Evolutionary conservation across 2,888 invertebrate species (phyloP).

Genomic region (Octonoba sinensis): DNA sequence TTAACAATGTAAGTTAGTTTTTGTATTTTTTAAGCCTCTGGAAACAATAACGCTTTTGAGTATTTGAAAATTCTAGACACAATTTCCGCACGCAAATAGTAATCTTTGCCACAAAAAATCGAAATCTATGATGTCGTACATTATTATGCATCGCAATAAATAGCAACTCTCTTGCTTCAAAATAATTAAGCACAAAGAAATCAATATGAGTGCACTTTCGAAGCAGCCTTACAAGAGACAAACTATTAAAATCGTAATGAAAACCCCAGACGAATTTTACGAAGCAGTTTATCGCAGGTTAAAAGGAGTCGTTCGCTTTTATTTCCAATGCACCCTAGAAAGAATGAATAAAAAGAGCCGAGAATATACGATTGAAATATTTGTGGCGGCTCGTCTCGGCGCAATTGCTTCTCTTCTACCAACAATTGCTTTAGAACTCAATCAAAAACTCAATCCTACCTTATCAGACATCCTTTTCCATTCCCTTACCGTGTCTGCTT

Average conservation of each 20-base stretch:
- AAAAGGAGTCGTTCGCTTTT: constrained; percentile 32
- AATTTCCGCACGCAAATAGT: too few species aligned
- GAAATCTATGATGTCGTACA: too few species aligned
- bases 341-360: constrained; percentile 22
- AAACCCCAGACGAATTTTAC: constrained; percentile 13
- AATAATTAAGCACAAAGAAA: too few species aligned
- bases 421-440: constrained; percentile 52
- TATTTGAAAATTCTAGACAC: too few species aligned
- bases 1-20: too few species aligned
- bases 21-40: too few species aligned
- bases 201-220: neutral
- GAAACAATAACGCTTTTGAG: too few species aligned
- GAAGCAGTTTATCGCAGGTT: constrained; percentile 5
- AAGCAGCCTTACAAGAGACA: too few species aligned
- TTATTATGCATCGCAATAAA: too few species aligned
- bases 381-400: constrained; percentile 31
- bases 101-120: too few species aligned
- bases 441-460: constrained; percentile 55
- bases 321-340: constrained; percentile 24
- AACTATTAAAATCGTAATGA: constrained; percentile 1
- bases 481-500: constrained; percentile 9
- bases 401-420: constrained; percentile 43
- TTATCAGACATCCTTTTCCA: constrained; percentile 25
- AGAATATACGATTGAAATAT: constrained; percentile 27
- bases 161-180: too few species aligned